Percentiles rank a stretch among this genome's conserved stretches.
Evolutionary conservation across 2,113 vertebrate species (phyloP).

Genomic region (Pseudopipra pipra): DNA sequence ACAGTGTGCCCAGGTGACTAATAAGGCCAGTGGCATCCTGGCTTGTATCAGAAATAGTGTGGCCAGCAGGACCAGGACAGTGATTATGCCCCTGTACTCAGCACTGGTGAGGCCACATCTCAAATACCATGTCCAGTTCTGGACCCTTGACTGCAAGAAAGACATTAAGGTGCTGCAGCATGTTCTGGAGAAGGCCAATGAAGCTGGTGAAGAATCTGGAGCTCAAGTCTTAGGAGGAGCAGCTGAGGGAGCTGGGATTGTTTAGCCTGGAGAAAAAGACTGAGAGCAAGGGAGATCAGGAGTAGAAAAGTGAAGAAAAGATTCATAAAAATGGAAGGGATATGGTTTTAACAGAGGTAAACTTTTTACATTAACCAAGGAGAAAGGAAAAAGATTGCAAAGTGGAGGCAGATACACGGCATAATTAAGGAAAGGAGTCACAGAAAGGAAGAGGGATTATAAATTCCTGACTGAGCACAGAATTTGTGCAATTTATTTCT

Average conservation of each 20-base stretch:
- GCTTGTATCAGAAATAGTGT: background rate
- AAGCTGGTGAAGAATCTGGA: background rate
- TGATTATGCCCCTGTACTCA: fast-evolving
- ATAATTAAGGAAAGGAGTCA: conserved; percentile 9
- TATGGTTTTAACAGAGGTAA: background rate
- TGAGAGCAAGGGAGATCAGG: background rate
- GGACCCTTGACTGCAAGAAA: background rate
- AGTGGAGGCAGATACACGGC: background rate
- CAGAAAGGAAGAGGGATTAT: background rate
- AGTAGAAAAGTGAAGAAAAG: background rate
- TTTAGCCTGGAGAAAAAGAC: background rate
- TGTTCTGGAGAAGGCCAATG: background rate
- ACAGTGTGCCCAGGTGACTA: background rate
- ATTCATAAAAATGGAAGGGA: background rate
- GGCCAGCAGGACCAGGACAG: background rate
- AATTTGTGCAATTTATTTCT: background rate
- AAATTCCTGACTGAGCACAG: background rate
- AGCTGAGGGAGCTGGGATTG: background rate
- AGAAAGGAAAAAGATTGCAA: conserved; percentile 19
- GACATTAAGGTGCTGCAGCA: background rate
- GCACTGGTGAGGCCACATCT: background rate
- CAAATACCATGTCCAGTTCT: background rate
- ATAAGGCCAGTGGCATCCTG: background rate
- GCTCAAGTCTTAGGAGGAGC: background rate
- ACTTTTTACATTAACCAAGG: background rate